Base-by-base conservation (phyloP, 2,113 vertebrate genomes). In the Typhlomys cinereus region DNA sequence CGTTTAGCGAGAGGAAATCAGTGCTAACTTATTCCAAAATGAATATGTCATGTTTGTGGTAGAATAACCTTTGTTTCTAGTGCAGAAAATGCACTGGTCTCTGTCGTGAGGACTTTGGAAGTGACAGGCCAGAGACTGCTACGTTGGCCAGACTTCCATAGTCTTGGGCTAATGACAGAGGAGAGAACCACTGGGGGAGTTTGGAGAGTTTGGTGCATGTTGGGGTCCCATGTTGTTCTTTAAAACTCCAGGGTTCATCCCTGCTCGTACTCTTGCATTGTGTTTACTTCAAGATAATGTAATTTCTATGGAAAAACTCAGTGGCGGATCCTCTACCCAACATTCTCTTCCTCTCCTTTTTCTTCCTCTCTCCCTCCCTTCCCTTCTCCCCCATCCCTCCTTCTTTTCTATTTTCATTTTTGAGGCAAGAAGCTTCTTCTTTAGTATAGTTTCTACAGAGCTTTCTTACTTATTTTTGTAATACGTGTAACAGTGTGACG, bases 391-490 rank as follows among this genome's bases (percentile, higher is more conserved):
- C 52, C 12, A 14, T 25, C 12, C 2, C 23, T 66, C 31, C 34
- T 94, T 62, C 29, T 14, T 78, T 36, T 61, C 18, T 70, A 44
- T 12, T 59, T 91, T 82, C 82, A 79, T 95, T 86, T 90, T 74
- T 88, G 83, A 94, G 96, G 96, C 97, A 97, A 94, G 1, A 67
- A 78, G 92, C 97, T 97, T 97, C 97, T 97, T 97, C 96, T 93
- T 75, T 83, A 97, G 92, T 97, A 93, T 97, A 97, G 97, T 98
- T 98, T 98, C 96, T 98, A 98, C 96, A 98, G 97, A 98, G 97
- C 97, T 98, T 98, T 98, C 98, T 96, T 98, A 98, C 95, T 97
- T 98, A 98, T 98, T 98, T 98, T 98, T 98, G 73, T 98, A 98
- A 90, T 96, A 95, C 89, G 92, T 96, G 79, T 97, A 97, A 96